These are phyloP conservation scores for Xenentodon cancila DNA, from an alignment of 2,797 vertebrate genomes.

Conservation along the genomic window DNA sequence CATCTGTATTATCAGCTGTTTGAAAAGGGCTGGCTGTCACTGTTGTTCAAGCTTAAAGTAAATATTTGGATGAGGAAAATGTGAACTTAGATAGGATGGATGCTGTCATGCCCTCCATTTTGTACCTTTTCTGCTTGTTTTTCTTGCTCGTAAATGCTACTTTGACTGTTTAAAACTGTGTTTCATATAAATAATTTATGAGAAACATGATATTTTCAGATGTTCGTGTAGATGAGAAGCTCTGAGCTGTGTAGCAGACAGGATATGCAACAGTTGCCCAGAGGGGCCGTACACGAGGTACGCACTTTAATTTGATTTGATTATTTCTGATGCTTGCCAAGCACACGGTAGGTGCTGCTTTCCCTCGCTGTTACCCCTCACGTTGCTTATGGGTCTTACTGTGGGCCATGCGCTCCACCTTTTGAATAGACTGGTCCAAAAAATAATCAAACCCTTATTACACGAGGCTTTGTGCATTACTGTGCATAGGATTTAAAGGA, in stretches of 20 bases:
- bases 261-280: slow-evolving; percentile 27
- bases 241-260: slow-evolving; percentile 13
- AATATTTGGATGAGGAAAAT: slow-evolving; percentile 33
- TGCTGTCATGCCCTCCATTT: too few relatives aligned
- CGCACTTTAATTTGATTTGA: slow-evolving; percentile 31
- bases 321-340: slow-evolving; percentile 44
- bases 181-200: background rate
- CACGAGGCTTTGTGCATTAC: background rate
- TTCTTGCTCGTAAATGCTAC: too few relatives aligned
- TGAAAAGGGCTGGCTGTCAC: slow-evolving; percentile 23
- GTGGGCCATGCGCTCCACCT: too few relatives aligned
- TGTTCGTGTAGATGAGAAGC: slow-evolving; percentile 16
- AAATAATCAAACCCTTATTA: background rate
- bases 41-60: slow-evolving; percentile 32
- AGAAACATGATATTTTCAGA: slow-evolving; percentile 3
- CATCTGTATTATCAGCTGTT: slow-evolving; percentile 30
- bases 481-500: background rate
- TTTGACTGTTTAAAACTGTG: background rate
- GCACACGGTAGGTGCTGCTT: slow-evolving; percentile 2
- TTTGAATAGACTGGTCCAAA: background rate
- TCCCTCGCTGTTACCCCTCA: background rate
- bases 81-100: too few relatives aligned
- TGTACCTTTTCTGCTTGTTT: too few relatives aligned
- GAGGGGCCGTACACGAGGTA: slow-evolving; percentile 18
- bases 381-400: too few relatives aligned